Base-by-base conservation (phyloP, 2,888 invertebrate genomes). In the Eristalis tenax region DNA sequence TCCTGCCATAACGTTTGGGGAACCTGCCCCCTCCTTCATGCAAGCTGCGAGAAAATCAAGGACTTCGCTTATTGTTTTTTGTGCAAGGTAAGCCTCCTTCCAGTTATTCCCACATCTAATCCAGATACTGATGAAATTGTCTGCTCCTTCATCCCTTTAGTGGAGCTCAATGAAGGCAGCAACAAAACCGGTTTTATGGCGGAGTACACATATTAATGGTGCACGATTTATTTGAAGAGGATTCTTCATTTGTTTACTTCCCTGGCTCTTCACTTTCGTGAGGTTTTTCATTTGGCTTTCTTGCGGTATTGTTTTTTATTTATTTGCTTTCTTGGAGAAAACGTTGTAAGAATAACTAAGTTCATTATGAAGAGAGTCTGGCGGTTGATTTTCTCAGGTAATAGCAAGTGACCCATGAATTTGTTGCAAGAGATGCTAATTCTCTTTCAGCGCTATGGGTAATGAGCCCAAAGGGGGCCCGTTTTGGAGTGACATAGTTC, bases 161-260 rank as follows among this genome's bases (percentile, higher is more conserved):
- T 1, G 38, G 32, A 32, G 32, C 32, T 8, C 32, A 32, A 8
- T 50, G 50, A 8, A 50, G 50, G 18, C 18, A 50, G 18, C 50
- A n/a, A 18, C 50, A 5, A n/a, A 50, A 6, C 18, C 18, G 18
- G 50, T 13, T 38, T 38, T 38, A 38, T 38, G 38, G 18, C 18
- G 50, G 18, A 50, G 50, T 18, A 50, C 50, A 50, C 50, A 50
- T 18, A 50, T 50, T 50, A 50, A 50, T 50, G 50, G 50, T 2
- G n/a, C 50, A 50, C 50, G 50, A 50, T 50, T 50, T 50, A 50
- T 50, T 50, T 50, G 50, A 50, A 50, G n/a, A 50, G 50, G 50
- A n/a, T 18, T 50, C 50, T 50, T 50, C 50, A 50, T 50, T 50
- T 50, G 50, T 50, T 50, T 50, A n/a, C 50, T 50, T 50, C 50